phyloP scores from a whole-genome alignment of 2,113 vertebrate genomes.

The Ginglymostoma cirratum region DNA sequence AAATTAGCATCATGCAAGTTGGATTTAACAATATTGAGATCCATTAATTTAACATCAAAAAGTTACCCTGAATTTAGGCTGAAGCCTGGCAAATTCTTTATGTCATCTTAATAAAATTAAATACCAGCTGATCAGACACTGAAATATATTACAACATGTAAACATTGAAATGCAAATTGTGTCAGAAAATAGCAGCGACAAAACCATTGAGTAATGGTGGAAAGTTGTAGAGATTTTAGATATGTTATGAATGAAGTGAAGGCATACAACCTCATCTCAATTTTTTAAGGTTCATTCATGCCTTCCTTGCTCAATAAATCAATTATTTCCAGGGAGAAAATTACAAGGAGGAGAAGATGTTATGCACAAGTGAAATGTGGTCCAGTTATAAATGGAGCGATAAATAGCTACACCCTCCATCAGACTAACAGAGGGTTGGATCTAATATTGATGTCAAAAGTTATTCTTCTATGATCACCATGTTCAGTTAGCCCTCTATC shows the following conservation, averaged over 20 bases:
- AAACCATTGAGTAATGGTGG: conserved; percentile 15
- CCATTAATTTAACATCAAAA: background rate
- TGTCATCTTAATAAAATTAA: background rate
- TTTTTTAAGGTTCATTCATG: background rate
- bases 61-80: background rate
- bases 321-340: background rate
- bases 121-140: background rate
- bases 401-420: background rate
- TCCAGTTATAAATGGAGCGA: background rate
- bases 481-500: background rate
- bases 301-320: conserved; percentile 9
- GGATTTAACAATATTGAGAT: background rate
- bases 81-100: background rate
- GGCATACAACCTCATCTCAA: background rate
- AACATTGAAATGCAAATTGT: conserved; percentile 17
- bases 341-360: background rate
- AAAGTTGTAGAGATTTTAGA: background rate
- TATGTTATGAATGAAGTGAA: background rate
- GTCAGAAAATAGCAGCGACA: conserved; percentile 27
- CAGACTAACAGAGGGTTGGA: background rate
- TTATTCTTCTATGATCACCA: background rate
- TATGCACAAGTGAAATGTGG: background rate
- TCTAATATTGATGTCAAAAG: background rate
- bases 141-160: conserved; percentile 31
- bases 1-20: background rate